Evolutionary conservation across 2,888 invertebrate genomes (phyloP), one percentile per base, ranked within the genome.

Genomic region (Hoplodrina ambigua): DNA sequence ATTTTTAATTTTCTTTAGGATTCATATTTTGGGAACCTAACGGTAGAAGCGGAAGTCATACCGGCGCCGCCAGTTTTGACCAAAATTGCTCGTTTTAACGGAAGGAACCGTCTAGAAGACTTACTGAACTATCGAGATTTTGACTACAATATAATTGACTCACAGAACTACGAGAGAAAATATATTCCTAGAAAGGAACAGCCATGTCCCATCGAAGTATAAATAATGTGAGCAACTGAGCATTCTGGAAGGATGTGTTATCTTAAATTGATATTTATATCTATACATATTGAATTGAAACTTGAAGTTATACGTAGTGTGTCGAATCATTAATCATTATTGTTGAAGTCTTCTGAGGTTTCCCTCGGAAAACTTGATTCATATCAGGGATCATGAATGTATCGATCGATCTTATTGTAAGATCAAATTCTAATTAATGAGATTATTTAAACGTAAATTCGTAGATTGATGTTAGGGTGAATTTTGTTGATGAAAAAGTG

Each of bases 61-160:
- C 88, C 91, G 1, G 88, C 89, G 0, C 91, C 94, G 0, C 92
- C 92, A 11, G 94, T 95, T 0, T 80, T 94, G 8, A 89, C 89
- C 0, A 89, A 85, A 4, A 94, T 96, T 33, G 89, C 94, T 46
- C 92, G 94, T 65, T 94, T 93, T 79, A 95, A 95, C 78, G 91
- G 88, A 1, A 87, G 82, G 61, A 93, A 93, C 79, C 89, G 95
- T 19, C 66, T 95, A 2, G 94, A 95, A 41, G 94, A 96, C 69
- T 80, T 94, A 5, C 81, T 94, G 0, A 92, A 94, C 82, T 96
- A 95, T 72, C 88, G 96, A 19, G 94, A 95, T 56, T 95, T 92
- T 52, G 94, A 95, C 53, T 95, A 90, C 70, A 87, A 90, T 25
- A 77, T 95, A 2, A 74, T 91, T 11, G 93, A 94, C 41, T 86